Base-by-base conservation (phyloP, 1,140 invertebrate genomes). In the Heliconius eleuchia region DNA sequence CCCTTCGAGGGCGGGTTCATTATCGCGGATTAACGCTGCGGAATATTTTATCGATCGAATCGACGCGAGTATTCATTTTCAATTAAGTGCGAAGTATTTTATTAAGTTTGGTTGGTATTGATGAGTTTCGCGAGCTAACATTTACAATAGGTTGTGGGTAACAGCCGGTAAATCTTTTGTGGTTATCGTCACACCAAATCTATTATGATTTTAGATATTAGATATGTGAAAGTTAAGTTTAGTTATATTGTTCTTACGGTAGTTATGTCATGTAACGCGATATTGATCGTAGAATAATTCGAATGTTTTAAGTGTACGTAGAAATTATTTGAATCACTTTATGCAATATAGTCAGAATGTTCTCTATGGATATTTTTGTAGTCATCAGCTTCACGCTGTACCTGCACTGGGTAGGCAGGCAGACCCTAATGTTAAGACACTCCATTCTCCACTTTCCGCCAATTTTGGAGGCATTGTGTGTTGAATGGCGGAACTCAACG, bases 71-170 rank as follows among this genome's bases (percentile, higher is more conserved):
- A 94, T 93, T 94, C 93, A 92, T 94, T 94, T 94, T 94, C 93
- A 94, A 94, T 94, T 94, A 94, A 92, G 93, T 91, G 87, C 89
- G 89, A 94, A 94, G 93, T 94, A 93, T 94, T 94, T 94, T 94
- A 94, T 94, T 94, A 94, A 94, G 93, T 94, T 93, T 85, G 89
- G 90, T 88, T 88, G 85, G 89, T 93, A 93, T 94, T 94, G 93
- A 94, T 94, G 92, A 94, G 93, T 94, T 94, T 92, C 87, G 88
- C 88, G 89, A 94, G 93, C 93, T 94, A 94, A 94, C 93, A 94
- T 94, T 94, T 94, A 93, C 92, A 93, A 94, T 92, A 84, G 87
- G 88, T 88, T 89, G 85, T 81, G 86, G 84, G 86, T 85, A 83
- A 83, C 83, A 71, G 46, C 70, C 71, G 57, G 80, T 84, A 80